Conservation (phyloP, 1,140 invertebrate genomes). For the Conopomorpha cramerella region DNA sequence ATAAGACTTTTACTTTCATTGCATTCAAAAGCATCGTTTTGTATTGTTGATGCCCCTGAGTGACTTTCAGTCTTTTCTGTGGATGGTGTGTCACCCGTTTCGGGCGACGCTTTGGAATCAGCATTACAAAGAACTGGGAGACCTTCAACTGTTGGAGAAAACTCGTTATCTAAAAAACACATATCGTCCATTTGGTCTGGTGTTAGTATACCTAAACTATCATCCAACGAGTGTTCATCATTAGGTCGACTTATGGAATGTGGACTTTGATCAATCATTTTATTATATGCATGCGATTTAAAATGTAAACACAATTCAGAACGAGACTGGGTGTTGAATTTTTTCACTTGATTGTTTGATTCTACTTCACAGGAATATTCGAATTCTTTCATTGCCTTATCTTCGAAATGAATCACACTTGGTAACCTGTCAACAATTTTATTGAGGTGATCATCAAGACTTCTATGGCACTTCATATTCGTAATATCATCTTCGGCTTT, state of each 20-base stretch:
- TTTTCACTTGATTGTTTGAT: slow-evolving; percentile 25
- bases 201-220: slow-evolving; percentile 82
- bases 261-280: slow-evolving; percentile 39
- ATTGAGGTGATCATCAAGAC: too few relatives aligned
- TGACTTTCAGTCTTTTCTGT: slow-evolving; percentile 58
- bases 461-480: too few relatives aligned
- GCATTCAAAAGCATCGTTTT: slow-evolving; percentile 44
- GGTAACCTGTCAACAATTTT: slow-evolving; percentile 36
- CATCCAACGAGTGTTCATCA: slow-evolving; percentile 79
- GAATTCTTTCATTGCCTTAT: slow-evolving; percentile 49
- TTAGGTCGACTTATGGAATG: slow-evolving; percentile 59
- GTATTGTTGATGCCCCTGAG: slow-evolving; percentile 50
- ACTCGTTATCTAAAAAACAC: slow-evolving; percentile 63
- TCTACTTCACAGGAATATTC: slow-evolving; percentile 54
- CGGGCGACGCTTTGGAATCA: slow-evolving; percentile 40
- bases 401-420: slow-evolving; percentile 45
- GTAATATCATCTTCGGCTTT: too few relatives aligned
- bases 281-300: slow-evolving; percentile 33
- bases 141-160: slow-evolving; percentile 62
- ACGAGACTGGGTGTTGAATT: slow-evolving; percentile 41
- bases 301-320: slow-evolving; percentile 46
- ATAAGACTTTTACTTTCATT: slow-evolving; percentile 19
- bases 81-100: slow-evolving; percentile 51
- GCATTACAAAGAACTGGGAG: slow-evolving; percentile 50
- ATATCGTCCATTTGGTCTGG: slow-evolving; percentile 85